Evolutionary conservation across 2,888 invertebrate species (phyloP).

Genomic region (Diachrysia chrysitis): DNA sequence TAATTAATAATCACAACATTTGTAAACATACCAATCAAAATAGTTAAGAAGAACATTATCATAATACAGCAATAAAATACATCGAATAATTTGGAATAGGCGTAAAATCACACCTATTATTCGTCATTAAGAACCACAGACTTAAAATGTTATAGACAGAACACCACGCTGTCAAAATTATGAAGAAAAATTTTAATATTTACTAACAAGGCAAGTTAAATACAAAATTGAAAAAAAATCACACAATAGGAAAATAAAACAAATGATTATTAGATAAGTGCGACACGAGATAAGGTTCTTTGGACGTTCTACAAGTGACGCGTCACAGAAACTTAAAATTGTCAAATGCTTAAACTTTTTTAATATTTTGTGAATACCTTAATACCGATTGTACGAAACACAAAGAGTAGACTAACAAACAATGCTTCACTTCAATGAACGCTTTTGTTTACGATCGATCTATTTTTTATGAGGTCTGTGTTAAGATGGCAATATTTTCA

Average conservation of each 20-base stretch:
- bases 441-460: not conserved
- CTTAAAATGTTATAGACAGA: no score
- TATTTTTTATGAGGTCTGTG: slow-evolving; percentile 12
- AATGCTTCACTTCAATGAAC: not conserved
- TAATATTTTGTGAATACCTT: no score
- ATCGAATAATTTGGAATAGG: slow-evolving; percentile 13
- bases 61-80: slow-evolving; percentile 8
- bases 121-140: slow-evolving; percentile 4
- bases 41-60: not conserved
- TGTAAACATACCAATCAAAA: slow-evolving; percentile 5
- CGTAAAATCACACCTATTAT: slow-evolving; percentile 40
- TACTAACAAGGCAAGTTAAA: not conserved
- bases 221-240: no score
- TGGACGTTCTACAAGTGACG: no score
- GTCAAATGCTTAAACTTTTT: no score
- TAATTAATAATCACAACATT: slow-evolving; percentile 5
- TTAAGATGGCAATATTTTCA: slow-evolving; percentile 38
- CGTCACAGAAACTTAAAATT: no score
- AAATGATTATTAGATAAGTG: no score
- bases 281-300: no score
- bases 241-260: no score
- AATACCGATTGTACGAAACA: no score
- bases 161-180: no score
- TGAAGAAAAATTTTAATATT: no score
- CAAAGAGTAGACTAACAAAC: not conserved